phyloP scores from a whole-genome alignment of 2,888 invertebrate species.

The Melanostoma scalare region DNA sequence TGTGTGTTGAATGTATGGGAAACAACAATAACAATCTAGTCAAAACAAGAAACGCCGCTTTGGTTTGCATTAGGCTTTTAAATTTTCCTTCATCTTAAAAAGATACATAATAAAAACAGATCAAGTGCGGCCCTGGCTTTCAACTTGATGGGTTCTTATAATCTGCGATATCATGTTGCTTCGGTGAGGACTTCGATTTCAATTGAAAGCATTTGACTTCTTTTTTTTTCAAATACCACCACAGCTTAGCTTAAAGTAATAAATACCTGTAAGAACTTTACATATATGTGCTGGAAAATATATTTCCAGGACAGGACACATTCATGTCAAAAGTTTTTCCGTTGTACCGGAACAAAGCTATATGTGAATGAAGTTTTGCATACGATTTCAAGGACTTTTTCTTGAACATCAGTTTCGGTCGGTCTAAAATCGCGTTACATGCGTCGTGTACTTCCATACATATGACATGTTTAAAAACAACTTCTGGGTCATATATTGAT shows the following conservation, averaged over 20 bases:
- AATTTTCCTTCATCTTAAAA: no score
- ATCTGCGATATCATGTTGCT: slow-evolving; percentile 55
- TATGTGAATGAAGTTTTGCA: slow-evolving; percentile 34
- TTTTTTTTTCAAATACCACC: slow-evolving; percentile 17
- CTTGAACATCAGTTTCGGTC: slow-evolving; percentile 8
- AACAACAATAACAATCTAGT: no score
- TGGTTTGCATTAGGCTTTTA: no score
- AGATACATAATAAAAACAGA: neutral
- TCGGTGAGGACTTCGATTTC: slow-evolving; percentile 40
- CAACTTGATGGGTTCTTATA: slow-evolving; percentile 48
- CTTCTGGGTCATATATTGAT: neutral
- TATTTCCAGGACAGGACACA: slow-evolving; percentile 11
- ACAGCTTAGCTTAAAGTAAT: neutral
- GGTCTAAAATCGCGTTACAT: slow-evolving; percentile 55
- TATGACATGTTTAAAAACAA: slow-evolving; percentile 8
- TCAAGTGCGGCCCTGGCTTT: neutral
- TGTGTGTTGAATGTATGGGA: no score
- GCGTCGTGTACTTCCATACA: neutral
- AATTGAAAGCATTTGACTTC: slow-evolving; percentile 46
- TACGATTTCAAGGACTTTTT: slow-evolving; percentile 48
- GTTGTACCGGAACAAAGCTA: slow-evolving; percentile 41
- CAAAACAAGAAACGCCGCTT: no score
- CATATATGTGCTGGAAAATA: slow-evolving; percentile 16
- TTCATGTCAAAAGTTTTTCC: slow-evolving; percentile 29
- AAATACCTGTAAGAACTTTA: slow-evolving; percentile 1